phyloP scores from a whole-genome alignment of 23 tunicate species.

The Phallusia fumigata region DNA sequence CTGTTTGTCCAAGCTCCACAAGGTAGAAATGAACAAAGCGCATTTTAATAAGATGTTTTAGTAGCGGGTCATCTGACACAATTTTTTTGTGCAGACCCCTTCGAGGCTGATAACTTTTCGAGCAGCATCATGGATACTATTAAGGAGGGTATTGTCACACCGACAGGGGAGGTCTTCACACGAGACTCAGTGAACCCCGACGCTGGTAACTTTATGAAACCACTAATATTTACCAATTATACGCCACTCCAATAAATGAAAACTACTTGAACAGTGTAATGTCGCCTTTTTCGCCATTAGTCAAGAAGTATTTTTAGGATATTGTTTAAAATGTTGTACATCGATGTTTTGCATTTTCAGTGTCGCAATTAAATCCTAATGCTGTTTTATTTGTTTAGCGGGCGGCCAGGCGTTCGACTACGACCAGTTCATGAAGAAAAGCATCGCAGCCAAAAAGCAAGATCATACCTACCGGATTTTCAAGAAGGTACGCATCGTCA shows the following conservation, averaged over 20 bases:
- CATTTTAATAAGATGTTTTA: neutral
- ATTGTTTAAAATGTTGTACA: neutral
- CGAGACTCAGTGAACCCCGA: neutral
- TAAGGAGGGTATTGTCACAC: slow-evolving; percentile 25
- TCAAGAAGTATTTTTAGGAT: no score
- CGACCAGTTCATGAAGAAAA: slow-evolving; percentile 64
- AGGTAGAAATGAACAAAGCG: slow-evolving; percentile 21
- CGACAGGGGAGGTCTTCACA: neutral
- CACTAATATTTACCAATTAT: no score
- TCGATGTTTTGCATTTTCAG: no score
- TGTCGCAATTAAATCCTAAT: no score
- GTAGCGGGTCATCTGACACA: neutral
- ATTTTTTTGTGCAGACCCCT: neutral
- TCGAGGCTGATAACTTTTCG: neutral
- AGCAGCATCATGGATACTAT: slow-evolving; percentile 18
- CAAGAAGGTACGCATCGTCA: slow-evolving; percentile 63
- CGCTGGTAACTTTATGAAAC: neutral
- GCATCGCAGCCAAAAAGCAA: slow-evolving; percentile 55
- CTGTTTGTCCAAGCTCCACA: slow-evolving; percentile 30
- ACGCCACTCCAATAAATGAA: no score
- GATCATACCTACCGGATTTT: slow-evolving; percentile 91
- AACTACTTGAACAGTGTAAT: no score
- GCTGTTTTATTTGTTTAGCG: neutral
- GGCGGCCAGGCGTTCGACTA: slow-evolving; percentile 47
- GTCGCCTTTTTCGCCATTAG: no score